A percentile compares a stretch with the other conserved stretches of the same genome.
These are phyloP conservation scores for Odontesthes bonariensis DNA, from an alignment of 2,113 vertebrate species.

Conservation along the genomic window DNA sequence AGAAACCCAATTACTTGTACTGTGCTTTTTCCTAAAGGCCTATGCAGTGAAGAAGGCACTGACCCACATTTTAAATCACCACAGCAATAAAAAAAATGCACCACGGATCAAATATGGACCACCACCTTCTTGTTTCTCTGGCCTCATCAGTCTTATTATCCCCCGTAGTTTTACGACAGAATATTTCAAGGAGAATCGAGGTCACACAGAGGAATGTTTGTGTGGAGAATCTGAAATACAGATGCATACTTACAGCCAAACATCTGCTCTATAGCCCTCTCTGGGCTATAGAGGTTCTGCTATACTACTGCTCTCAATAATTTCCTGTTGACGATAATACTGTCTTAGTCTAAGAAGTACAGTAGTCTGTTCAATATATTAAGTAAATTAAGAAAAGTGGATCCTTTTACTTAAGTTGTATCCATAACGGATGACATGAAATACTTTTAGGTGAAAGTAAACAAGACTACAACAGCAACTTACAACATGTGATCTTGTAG, in stretches of 20 bases:
- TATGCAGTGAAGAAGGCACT: constrained; percentile 42
- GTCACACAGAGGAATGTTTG: constrained; percentile 37
- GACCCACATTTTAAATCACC: constrained; percentile 70
- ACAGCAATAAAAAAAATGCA: constrained; percentile 54
- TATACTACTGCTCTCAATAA: background rate
- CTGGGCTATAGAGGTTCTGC: constrained; percentile 1
- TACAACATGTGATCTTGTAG: too few species aligned
- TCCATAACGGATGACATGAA: background rate
- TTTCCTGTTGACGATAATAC: constrained; percentile 6
- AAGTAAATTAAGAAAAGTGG: background rate
- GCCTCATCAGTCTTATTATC: constrained; percentile 30
- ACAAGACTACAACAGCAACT: too few species aligned
- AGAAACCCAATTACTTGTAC: constrained; percentile 80
- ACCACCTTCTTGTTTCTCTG: constrained; percentile 12
- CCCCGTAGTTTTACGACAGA: constrained; percentile 15
- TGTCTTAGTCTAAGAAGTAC: background rate
- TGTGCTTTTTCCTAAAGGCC: constrained; percentile 54
- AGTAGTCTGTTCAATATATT: background rate
- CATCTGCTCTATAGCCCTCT: background rate
- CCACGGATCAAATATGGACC: constrained; percentile 51
- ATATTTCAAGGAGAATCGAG: constrained; percentile 14
- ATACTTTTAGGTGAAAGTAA: too few species aligned
- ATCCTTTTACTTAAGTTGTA: background rate
- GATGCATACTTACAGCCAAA: constrained; percentile 11
- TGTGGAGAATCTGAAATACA: constrained; percentile 27